phyloP scores from a whole-genome alignment of 2,888 invertebrate genomes.

The Pterobdella sp. region DNA sequence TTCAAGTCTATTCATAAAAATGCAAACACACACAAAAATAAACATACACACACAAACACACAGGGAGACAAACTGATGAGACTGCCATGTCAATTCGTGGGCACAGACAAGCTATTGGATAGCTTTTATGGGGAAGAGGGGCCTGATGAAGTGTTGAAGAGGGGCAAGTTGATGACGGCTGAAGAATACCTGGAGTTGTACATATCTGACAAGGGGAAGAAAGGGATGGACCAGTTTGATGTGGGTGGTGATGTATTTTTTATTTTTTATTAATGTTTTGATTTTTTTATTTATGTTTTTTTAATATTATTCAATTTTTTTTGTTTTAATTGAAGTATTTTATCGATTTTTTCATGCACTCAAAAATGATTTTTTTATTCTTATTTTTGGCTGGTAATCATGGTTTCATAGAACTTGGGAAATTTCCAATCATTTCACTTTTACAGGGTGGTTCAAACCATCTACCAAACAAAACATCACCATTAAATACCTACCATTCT shows the following conservation, averaged over 20 bases:
- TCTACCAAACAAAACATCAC: no score
- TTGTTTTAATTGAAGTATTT: conserved; percentile 1
- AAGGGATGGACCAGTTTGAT: background rate
- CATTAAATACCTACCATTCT: no score
- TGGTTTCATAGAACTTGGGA: no score
- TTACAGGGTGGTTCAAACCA: no score
- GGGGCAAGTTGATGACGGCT: conserved; percentile 73
- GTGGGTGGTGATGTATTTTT: background rate
- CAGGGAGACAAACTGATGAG: conserved; percentile 80
- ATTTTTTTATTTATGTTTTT: no score
- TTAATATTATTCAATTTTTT: background rate
- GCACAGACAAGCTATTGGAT: conserved; percentile 74
- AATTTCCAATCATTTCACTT: no score
- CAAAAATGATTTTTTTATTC: no score
- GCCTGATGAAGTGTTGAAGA: conserved; percentile 67
- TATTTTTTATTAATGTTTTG: no score
- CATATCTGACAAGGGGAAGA: background rate
- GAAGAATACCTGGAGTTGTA: conserved; percentile 74
- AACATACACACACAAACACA: background rate
- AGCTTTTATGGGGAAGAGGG: conserved; percentile 68
- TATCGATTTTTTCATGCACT: no score
- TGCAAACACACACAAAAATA: no score
- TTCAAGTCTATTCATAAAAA: background rate
- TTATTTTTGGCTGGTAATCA: no score
- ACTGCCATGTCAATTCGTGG: conserved; percentile 70